phyloP scores from a whole-genome alignment of 92 coral and sea anemone species.

The Blastomussa wellsi region DNA sequence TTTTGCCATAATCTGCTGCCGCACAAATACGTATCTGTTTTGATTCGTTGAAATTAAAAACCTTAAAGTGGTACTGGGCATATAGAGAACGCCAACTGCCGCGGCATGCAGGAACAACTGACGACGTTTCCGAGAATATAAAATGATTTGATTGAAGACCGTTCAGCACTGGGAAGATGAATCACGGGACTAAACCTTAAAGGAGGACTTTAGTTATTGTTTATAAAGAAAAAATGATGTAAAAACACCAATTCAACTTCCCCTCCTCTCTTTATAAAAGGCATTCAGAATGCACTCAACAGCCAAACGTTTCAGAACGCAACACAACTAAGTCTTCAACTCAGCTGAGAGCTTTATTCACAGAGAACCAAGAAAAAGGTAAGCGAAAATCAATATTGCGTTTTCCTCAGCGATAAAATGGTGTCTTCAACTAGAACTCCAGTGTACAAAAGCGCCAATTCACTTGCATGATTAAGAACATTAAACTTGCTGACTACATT shows the following conservation, averaged over 20 bases:
- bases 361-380: conserved; percentile 11
- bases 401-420: no score
- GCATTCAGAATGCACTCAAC: neutral
- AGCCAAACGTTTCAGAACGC: neutral
- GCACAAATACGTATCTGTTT: neutral
- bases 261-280: neutral
- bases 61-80: neutral
- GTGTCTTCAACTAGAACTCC: no score
- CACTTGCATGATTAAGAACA: no score
- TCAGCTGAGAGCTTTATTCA: neutral
- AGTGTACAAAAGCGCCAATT: no score
- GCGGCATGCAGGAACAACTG: neutral
- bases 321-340: conserved; percentile 1
- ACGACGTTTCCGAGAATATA: conserved; percentile 16
- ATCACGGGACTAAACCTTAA: neutral
- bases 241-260: conserved; percentile 8
- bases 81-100: neutral
- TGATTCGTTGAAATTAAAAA: neutral
- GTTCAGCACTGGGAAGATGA: neutral
- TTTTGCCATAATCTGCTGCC: neutral
- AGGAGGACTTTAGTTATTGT: neutral
- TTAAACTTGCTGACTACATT: no score
- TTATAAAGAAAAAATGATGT: neutral
- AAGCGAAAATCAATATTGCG: neutral
- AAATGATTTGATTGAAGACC: neutral